Evolutionary conservation across 2,113 vertebrate species (phyloP).

Genomic region (Eulacestoma nigropectus): DNA sequence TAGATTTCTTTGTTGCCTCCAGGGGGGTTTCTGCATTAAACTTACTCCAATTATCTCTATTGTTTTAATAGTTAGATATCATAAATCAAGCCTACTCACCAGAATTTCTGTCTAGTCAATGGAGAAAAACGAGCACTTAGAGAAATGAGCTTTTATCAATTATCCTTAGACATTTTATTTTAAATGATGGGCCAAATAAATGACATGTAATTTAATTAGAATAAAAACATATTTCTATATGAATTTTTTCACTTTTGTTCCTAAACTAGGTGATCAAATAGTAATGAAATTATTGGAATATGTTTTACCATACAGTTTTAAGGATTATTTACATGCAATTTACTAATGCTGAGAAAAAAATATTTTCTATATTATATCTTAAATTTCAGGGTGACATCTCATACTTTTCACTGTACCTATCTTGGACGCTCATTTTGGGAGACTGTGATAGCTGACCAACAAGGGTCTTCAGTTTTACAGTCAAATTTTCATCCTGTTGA

Average conservation of each 20-base stretch:
- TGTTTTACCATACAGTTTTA: neutral
- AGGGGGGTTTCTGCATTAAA: neutral
- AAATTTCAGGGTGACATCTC: neutral
- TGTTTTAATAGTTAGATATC: neutral
- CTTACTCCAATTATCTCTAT: constrained; percentile 4
- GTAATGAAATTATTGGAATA: neutral
- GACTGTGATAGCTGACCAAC: neutral
- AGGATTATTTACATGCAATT: neutral
- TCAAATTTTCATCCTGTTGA: neutral
- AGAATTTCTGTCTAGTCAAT: neutral
- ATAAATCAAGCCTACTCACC: constrained; percentile 33
- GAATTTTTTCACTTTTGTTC: neutral
- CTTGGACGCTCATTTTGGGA: neutral
- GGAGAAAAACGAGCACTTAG: constrained; percentile 5
- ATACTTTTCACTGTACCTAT: neutral
- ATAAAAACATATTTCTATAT: neutral
- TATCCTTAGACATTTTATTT: neutral
- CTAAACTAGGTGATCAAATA: neutral
- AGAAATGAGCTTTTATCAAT: constrained; percentile 17
- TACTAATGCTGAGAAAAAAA: neutral
- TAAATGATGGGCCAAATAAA: neutral
- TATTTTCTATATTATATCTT: neutral
- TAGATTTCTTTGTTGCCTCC: neutral
- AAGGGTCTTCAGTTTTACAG: neutral
- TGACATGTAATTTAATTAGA: neutral